Percentiles rank a stretch among this genome's conserved stretches.
These are phyloP conservation scores for Herpetotheres cachinnans DNA, from an alignment of 2,113 vertebrate species.

Conservation along the genomic window DNA sequence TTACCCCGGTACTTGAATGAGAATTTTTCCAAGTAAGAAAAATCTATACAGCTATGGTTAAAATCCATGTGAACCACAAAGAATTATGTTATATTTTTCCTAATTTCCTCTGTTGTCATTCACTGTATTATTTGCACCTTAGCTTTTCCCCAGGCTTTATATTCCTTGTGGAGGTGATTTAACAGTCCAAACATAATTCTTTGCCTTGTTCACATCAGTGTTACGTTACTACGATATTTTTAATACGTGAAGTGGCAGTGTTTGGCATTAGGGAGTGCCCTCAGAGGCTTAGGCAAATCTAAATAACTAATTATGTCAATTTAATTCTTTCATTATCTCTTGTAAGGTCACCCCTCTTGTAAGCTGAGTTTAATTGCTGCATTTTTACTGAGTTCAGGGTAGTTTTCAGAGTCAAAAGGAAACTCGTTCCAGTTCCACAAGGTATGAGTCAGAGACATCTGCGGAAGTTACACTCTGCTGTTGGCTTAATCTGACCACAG, in stretches of 20 bases:
- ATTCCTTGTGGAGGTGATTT: neutral
- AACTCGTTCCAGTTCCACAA: slow-evolving; percentile 26
- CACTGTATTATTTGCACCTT: neutral
- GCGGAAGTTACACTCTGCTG: slow-evolving; percentile 27
- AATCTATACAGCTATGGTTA: neutral
- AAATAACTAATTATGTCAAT: neutral
- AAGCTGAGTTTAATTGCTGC: neutral
- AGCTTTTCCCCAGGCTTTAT: neutral
- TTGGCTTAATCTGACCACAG: neutral
- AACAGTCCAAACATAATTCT: neutral
- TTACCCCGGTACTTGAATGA: neutral
- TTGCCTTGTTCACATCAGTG: neutral
- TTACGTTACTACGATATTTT: neutral
- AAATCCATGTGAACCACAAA: neutral
- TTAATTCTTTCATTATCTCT: neutral
- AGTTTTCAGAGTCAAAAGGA: slow-evolving; percentile 39
- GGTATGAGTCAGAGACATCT: slow-evolving; percentile 59
- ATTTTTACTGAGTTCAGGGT: neutral
- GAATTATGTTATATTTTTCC: neutral
- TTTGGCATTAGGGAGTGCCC: neutral
- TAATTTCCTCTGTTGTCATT: neutral
- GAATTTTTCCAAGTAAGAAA: neutral
- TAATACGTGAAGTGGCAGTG: neutral
- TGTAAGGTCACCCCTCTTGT: neutral
- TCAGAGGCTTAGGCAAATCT: neutral